phyloP scores from a whole-genome alignment of 2,113 vertebrate species.

The Dascyllus trimaculatus region DNA sequence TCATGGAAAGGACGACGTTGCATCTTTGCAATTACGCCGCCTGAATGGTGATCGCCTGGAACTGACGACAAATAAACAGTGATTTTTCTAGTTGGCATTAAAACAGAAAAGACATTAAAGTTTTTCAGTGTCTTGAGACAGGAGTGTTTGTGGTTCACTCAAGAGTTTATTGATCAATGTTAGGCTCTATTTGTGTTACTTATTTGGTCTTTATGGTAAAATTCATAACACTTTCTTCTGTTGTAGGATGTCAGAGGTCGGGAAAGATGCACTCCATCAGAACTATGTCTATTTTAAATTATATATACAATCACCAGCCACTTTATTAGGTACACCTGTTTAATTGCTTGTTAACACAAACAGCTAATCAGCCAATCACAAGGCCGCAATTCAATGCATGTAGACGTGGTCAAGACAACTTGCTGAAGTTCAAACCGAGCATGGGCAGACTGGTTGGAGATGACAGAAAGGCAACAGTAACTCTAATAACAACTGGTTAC shows the following conservation, averaged over 20 bases:
- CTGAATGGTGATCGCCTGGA: slow-evolving; percentile 19
- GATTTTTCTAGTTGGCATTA: not conserved
- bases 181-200: not conserved
- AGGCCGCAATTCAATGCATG: too few species aligned
- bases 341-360: too few species aligned
- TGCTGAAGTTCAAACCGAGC: too few species aligned
- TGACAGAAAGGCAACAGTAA: too few species aligned
- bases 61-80: not conserved
- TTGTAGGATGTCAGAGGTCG: not conserved
- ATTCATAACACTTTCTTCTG: not conserved
- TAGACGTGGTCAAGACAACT: too few species aligned
- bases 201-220: not conserved
- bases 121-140: not conserved
- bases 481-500: too few species aligned
- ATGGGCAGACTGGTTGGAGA: too few species aligned
- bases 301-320: too few species aligned
- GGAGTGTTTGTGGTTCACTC: not conserved
- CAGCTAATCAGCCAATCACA: too few species aligned
- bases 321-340: too few species aligned
- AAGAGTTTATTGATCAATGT: not conserved
- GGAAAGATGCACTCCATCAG: too few species aligned
- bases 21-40: slow-evolving; percentile 37
- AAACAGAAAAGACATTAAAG: not conserved
- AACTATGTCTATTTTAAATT: too few species aligned
- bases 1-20: slow-evolving; percentile 6